Base-by-base conservation (phyloP, 1,140 invertebrate genomes). In the Drosophila subobscura region DNA sequence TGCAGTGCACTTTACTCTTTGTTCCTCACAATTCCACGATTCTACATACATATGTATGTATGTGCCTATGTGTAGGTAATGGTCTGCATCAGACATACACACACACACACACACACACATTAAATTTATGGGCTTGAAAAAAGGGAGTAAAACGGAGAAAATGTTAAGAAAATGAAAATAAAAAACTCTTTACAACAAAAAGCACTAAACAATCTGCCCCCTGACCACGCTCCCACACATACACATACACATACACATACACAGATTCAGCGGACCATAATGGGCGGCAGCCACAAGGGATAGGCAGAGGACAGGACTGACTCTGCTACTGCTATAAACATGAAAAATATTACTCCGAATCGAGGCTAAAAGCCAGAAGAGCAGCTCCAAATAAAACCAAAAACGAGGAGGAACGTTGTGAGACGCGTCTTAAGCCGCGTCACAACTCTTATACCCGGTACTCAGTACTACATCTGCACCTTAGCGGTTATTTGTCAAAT, bases 141-240 rank as follows among this genome's bases (percentile, higher is more conserved):
- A 16, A 25, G 3, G 6, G 27, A 60, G 23, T 52, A 37, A n/a
- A 52, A 25, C 53, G 50, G 41, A 16, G n/a, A 27, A 66, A 66
- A 55, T 55, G 65, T 37, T 37, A 66, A 29, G 40, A 66, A 67
- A 67, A 66, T 54, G 42, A 54, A 67, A 68, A 55, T 54, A 72
- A 53, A 85, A 77, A 79, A 77, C 68, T 85, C 73, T 85, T 85
- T 77, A 85, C 81, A 85, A 77, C 77, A 77, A 85, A 85, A 86
- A 79, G 81, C 81, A 86, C 81, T 85, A 85, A 86, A 77, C 80
- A 85, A 80, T 85, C 85, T 80, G 72, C 72, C 77, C 80, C 80
- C 60, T 73, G 56, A 46, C 63, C 50, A 60, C 67, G 67, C 70
- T 56, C 23, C 42, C 67, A 5, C 25, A 33, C 7, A 6, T 5